Evolutionary conservation across 1,140 invertebrate species (phyloP).

Genomic region (Gryllus bimaculatus): DNA sequence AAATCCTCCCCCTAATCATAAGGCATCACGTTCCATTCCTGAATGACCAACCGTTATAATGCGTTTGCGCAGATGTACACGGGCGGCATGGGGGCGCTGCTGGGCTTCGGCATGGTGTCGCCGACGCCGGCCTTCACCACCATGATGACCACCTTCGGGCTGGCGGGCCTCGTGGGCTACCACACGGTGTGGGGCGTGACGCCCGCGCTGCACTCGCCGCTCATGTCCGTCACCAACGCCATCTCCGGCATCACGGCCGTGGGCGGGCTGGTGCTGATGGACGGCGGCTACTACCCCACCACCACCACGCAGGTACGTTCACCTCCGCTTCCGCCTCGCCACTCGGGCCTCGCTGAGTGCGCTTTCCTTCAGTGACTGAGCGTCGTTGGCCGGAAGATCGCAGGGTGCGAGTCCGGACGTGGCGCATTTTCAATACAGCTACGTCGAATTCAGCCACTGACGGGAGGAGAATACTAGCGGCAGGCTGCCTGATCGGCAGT

Average conservation of each 20-base stretch:
- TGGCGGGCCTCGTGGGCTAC: slow-evolving; percentile 77
- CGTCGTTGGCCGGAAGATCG: too few relatives aligned
- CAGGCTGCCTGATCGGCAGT: too few relatives aligned
- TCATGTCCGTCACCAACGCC: slow-evolving; percentile 91
- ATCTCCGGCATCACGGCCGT: slow-evolving; percentile 87
- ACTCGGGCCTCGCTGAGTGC: too few relatives aligned
- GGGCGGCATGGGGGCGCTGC: slow-evolving; percentile 50
- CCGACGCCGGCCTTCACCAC: slow-evolving; percentile 76
- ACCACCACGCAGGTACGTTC: slow-evolving; percentile 46
- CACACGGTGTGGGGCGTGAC: slow-evolving; percentile 90
- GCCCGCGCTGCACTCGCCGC: slow-evolving; percentile 79
- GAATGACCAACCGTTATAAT: too few relatives aligned
- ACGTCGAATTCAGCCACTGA: too few relatives aligned
- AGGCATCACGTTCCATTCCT: too few relatives aligned
- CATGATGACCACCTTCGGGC: slow-evolving; percentile 76
- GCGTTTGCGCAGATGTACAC: background rate
- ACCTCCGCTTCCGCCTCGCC: background rate
- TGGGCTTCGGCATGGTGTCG: slow-evolving; percentile 61
- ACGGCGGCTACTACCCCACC: slow-evolving; percentile 63
- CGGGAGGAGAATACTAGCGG: too few relatives aligned
- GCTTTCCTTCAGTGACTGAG: too few relatives aligned
- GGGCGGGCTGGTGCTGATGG: slow-evolving; percentile 73
- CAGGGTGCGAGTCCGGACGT: too few relatives aligned
- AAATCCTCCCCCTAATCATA: too few relatives aligned
- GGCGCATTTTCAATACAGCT: too few relatives aligned